Base-by-base conservation (phyloP, 1,140 invertebrate species). In the Mamestra configurata region DNA sequence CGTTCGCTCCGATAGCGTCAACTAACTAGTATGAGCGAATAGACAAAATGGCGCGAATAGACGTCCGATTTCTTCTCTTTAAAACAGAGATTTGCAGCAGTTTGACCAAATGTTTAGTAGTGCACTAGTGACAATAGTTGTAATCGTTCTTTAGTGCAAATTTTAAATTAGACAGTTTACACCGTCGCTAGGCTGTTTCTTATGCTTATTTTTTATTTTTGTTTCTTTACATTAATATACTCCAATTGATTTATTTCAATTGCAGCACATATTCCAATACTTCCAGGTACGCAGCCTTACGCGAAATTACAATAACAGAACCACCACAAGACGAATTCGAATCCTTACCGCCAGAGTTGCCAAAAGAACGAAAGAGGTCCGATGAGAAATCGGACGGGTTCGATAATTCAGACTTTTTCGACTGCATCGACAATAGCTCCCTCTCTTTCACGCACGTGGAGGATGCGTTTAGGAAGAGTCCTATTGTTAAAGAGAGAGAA, bases 231-330 rank as follows among this genome's bases (percentile, higher is more conserved):
- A 49, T n/a, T 49, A n/a, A 46, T 46, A 46, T 46, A 46, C 13
- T 49, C 13, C 15, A 49, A 49, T 49, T 49, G 43, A 49, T 49
- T 49, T 4, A 49, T 5, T 49, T 49, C 43, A 49, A 49, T 49
- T 49, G 15, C 43, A 49, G 13, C 43, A n/a, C 13, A 11, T 4
- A 13, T 49, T 49, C 43, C 20, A 55, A 24, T 55, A 1, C 53
- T 49, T 79, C 31, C 55, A 82, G 81, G 40, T 97, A 97, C 88
- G 97, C 97, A 0, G 97, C 97, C 0, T 88, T 97, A 66, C 88
- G 97, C 46, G 97, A 97, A 88, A 97, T 97, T 24, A 97, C 96
- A 71, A 95, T 96, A 83, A 95, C 96, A 20, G 96, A 96, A 82
- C 95, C 96, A 79, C 88, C 95, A 4, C 95, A 95, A 43, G 96